These are phyloP conservation scores for Pseudomyrmex cubaensis DNA, from an alignment of 1,140 invertebrate genomes.

Conservation along the genomic window DNA sequence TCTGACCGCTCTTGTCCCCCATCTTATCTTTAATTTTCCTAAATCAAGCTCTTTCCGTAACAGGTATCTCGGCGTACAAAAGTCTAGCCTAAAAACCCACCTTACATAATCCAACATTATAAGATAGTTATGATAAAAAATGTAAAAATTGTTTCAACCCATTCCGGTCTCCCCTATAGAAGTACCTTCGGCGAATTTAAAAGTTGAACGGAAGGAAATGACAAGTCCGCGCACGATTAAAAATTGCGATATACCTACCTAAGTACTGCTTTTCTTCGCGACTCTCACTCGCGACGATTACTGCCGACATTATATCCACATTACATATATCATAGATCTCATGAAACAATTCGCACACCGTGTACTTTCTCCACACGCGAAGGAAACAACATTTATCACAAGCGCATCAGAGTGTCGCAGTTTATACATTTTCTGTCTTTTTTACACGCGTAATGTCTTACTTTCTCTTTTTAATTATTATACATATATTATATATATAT, in stretches of 20 bases:
- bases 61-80: too few relatives aligned
- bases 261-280: too few relatives aligned
- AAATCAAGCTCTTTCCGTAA: too few relatives aligned
- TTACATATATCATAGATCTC: background rate
- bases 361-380: background rate
- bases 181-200: slow-evolving; percentile 7
- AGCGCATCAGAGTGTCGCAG: background rate
- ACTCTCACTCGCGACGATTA: background rate
- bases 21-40: too few relatives aligned
- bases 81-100: too few relatives aligned
- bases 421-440: background rate
- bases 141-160: too few relatives aligned
- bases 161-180: background rate
- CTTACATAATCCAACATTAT: too few relatives aligned
- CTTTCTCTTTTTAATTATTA: background rate
- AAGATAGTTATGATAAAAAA: too few relatives aligned
- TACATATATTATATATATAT: too few relatives aligned
- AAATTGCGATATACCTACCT: background rate
- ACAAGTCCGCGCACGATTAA: background rate
- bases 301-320: background rate
- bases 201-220: slow-evolving; percentile 2
- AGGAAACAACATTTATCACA: background rate
- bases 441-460: background rate
- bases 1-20: too few relatives aligned
- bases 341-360: background rate